phyloP scores from a whole-genome alignment of 2,888 invertebrate genomes.

The Tenthredo livida region DNA sequence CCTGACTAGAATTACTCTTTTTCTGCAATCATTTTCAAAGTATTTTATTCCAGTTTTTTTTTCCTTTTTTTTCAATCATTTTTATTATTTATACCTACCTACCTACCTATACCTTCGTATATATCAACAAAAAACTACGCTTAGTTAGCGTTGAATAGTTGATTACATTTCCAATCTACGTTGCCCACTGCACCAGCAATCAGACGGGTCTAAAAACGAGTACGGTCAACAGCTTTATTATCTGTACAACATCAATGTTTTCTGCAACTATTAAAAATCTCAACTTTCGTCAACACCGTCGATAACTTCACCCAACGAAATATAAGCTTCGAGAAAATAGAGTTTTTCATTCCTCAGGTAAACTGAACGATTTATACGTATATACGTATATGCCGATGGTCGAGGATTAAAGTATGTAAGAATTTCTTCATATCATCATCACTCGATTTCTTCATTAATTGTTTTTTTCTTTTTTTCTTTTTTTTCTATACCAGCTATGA shows the following conservation, averaged over 20 bases:
- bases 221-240: conserved; percentile 49
- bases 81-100: neutral
- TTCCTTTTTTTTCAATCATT: conserved; percentile 7
- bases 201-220: conserved; percentile 60
- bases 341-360: neutral
- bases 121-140: conserved; percentile 61
- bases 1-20: conserved; percentile 37
- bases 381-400: neutral
- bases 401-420: neutral
- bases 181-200: conserved; percentile 67
- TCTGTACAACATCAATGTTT: neutral
- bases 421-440: neutral
- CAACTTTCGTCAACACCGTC: neutral
- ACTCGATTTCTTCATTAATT: neutral
- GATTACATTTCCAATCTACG: conserved; percentile 73
- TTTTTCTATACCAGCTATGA: neutral
- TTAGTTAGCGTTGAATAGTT: conserved; percentile 74
- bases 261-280: conserved; percentile 8
- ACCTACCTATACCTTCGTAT: neutral
- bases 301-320: neutral
- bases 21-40: conserved; percentile 50
- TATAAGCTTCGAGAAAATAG: neutral
- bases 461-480: neutral
- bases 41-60: conserved; percentile 21
- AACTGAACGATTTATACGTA: neutral